phyloP scores from a whole-genome alignment of 2,888 invertebrate species.

The Dascillus cervinus region DNA sequence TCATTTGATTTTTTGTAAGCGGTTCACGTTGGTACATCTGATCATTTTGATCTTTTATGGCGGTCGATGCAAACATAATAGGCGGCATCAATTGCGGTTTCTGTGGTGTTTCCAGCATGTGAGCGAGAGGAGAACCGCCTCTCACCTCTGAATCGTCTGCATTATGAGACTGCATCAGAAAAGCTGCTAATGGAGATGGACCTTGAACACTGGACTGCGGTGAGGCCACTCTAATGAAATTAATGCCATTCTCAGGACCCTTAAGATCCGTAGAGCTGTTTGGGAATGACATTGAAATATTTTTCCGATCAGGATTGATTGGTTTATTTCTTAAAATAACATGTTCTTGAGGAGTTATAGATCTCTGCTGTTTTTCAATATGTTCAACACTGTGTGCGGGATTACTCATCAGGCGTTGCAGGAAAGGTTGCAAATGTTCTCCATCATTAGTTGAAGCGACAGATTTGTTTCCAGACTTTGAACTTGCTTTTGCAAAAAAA shows the following conservation, averaged over 20 bases:
- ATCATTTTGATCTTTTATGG: conserved; percentile 20
- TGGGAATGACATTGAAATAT: conserved; percentile 31
- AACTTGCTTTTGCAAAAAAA: conserved; percentile 74
- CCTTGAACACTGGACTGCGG: conserved; percentile 37
- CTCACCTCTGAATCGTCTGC: conserved; percentile 20
- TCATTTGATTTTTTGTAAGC: conserved; percentile 80
- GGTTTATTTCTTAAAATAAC: conserved; percentile 20
- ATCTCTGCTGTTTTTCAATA: conserved; percentile 78
- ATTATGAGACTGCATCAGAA: conserved; percentile 27
- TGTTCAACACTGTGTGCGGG: conserved; percentile 81
- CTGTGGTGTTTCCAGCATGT: conserved; percentile 48
- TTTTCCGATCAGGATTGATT: conserved; percentile 27
- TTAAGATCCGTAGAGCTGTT: conserved; percentile 20
- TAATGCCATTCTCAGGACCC: conserved; percentile 42
- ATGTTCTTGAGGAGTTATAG: conserved; percentile 60
- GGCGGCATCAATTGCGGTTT: conserved; percentile 79
- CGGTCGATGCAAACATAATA: conserved; percentile 68
- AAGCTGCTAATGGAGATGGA: conserved; percentile 24
- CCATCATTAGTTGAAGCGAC: conserved; percentile 36
- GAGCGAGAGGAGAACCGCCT: conserved; percentile 47
- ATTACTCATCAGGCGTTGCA: conserved; percentile 75
- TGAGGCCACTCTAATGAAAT: conserved; percentile 49
- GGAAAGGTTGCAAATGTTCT: conserved; percentile 55
- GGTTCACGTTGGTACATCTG: conserved; percentile 10
- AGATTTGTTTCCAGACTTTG: conserved; percentile 49